Percentiles rank a stretch among this genome's conserved stretches.
phyloP scores from a whole-genome alignment of 2,888 invertebrate genomes.

The Ormyrus rosae region DNA sequence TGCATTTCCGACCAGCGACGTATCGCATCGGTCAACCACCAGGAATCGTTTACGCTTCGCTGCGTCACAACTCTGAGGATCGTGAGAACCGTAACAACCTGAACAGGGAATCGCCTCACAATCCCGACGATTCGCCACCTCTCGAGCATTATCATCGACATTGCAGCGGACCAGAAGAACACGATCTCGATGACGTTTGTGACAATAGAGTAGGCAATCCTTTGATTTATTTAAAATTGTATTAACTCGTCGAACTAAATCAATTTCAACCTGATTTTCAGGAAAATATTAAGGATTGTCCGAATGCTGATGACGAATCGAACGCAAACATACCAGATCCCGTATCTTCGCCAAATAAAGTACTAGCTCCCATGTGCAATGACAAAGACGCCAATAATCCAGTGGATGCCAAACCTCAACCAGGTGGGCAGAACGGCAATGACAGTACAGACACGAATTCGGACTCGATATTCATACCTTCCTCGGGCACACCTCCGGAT shows the following conservation, averaged over 20 bases:
- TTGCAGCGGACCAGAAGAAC: conserved; percentile 37
- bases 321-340: conserved; percentile 33
- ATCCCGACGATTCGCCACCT: conserved; percentile 23
- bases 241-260: no score
- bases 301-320: conserved; percentile 12
- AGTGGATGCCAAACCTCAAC: not conserved
- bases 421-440: conserved; percentile 61
- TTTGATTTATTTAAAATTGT: no score
- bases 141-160: conserved; percentile 43
- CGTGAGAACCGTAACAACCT: conserved; percentile 62
- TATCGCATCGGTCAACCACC: conserved; percentile 66
- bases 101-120: not conserved
- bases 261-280: not conserved
- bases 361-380: conserved; percentile 39
- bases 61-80: conserved; percentile 63
- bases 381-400: conserved; percentile 9
- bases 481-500: conserved; percentile 64
- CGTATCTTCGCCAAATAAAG: not conserved
- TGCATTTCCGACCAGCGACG: conserved; percentile 66
- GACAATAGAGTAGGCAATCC: conserved; percentile 37
- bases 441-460: conserved; percentile 69
- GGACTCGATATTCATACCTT: conserved; percentile 63
- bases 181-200: conserved; percentile 37
- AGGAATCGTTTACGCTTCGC: conserved; percentile 65
- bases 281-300: not conserved